Evolutionary conservation across 2,113 vertebrate species (phyloP), one percentile per base, ranked within the genome.

Genomic region (Monarcha castaneiventris): DNA sequence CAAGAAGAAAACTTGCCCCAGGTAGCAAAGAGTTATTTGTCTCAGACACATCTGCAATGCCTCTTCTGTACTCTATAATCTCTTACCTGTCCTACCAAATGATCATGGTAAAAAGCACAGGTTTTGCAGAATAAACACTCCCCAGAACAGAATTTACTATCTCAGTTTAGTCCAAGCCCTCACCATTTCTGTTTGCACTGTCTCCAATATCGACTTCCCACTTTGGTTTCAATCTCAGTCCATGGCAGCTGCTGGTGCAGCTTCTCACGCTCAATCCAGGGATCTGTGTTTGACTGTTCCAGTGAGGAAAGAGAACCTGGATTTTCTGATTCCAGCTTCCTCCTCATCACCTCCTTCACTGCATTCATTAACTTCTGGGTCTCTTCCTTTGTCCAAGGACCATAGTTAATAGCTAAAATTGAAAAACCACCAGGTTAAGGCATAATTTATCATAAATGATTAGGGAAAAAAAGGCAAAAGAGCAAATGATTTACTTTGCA

Each of bases 131-230:
- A 64, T 4, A n/a, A 69, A 61, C 4, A 37, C 10, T 3, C 13
- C 37, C 14, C 78, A 49, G 41, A 62, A 48, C 11, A 63, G 62
- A 20, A 33, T 51, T 78, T 13, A 9, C 25, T 7, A 3, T 4
- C 37, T 44, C 71, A 61, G 2, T 32, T 44, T 17, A 49, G 25
- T 20, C 33, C 16, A 72, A 77, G 76, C 49, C 82, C 95, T 98
- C 94, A 98, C 98, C 98, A 98, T 96, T 98, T 98, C 93, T 97
- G 97, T 96, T 98, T 98, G 74, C 98, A 98, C 7, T 98, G 98
- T 67, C 97, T 97, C 98, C 98, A 98, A 0, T 97, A 97, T 8
- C 98, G 96, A 72, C 97, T 98, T 16, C 96, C 93, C 75, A 98
- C 98, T 92, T 93, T 96, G 19, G 95, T 73, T 82, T 97, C 97